phyloP scores from a whole-genome alignment of 2,113 vertebrate genomes.

The Ardeotis arabs region DNA sequence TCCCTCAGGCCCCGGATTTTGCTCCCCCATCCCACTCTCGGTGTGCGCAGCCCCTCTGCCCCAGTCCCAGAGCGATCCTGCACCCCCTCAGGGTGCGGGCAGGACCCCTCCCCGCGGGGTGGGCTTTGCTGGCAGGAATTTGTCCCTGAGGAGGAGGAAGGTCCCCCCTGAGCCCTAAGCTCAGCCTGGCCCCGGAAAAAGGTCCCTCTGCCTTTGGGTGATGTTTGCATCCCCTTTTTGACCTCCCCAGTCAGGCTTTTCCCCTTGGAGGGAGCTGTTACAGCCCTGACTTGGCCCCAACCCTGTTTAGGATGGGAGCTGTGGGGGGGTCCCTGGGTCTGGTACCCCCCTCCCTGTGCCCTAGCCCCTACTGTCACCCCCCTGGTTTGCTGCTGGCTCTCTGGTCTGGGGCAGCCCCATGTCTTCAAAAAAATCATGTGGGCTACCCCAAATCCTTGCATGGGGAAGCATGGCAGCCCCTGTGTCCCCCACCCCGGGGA shows the following conservation, averaged over 20 bases:
- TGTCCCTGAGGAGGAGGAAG: neutral
- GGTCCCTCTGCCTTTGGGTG: neutral
- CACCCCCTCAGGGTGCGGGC: neutral
- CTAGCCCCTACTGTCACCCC: fast-evolving
- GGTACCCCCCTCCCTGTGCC: fast-evolving
- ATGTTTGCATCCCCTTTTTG: neutral
- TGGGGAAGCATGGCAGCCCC: neutral
- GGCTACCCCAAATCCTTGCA: neutral
- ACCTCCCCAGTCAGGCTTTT: neutral
- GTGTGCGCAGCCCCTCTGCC: neutral
- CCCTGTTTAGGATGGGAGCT: neutral
- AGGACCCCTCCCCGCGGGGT: neutral
- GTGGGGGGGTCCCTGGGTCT: neutral
- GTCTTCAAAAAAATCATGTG: neutral
- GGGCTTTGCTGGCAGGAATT: slow-evolving; percentile 1
- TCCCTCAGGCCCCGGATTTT: neutral
- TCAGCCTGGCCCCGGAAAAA: neutral
- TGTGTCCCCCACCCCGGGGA: fast-evolving
- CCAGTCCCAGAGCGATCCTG: neutral
- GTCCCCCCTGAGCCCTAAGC: neutral
- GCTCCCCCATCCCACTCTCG: neutral
- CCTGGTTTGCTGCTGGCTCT: neutral
- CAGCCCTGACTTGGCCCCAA: neutral
- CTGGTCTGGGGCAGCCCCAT: neutral
- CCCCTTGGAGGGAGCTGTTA: neutral